Percentiles rank a stretch among this genome's conserved stretches.
These are phyloP conservation scores for Aphidius ervi DNA, from an alignment of 1,140 invertebrate species.

Conservation along the genomic window DNA sequence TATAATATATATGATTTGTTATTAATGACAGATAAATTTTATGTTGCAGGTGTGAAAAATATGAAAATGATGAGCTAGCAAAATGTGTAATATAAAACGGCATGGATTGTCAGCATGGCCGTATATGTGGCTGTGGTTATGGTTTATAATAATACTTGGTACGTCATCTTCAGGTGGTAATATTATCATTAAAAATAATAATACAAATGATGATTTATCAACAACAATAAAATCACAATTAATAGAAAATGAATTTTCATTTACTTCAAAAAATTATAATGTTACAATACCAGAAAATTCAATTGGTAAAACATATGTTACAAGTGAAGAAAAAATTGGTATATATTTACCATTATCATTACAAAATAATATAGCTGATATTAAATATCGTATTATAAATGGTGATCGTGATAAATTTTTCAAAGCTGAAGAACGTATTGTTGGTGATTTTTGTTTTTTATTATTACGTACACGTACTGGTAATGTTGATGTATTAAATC, in stretches of 20 bases:
- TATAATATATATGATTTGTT: slow-evolving; percentile 2
- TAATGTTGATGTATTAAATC: slow-evolving; percentile 80
- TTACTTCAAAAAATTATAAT: slow-evolving; percentile 78
- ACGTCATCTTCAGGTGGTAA: slow-evolving; percentile 34
- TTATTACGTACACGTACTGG: slow-evolving; percentile 80
- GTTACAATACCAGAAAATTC: slow-evolving; percentile 89
- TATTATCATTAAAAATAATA: slow-evolving; percentile 3
- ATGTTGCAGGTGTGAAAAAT: slow-evolving; percentile 24
- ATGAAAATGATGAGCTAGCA: slow-evolving; percentile 49
- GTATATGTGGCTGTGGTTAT: slow-evolving; percentile 49
- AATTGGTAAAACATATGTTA: slow-evolving; percentile 76
- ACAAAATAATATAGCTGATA: slow-evolving; percentile 55
- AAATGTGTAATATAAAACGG: slow-evolving; percentile 46
- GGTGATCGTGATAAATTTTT: slow-evolving; percentile 89
- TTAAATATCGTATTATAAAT: slow-evolving; percentile 77
- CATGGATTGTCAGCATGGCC: slow-evolving; percentile 43
- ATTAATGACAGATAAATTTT: not conserved
- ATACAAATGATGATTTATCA: slow-evolving; percentile 8
- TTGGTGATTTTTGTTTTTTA: slow-evolving; percentile 93
- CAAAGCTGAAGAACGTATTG: slow-evolving; percentile 79
- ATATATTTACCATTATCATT: slow-evolving; percentile 52
- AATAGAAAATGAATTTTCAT: slow-evolving; percentile 54
- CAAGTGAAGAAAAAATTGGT: slow-evolving; percentile 66
- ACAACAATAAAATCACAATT: slow-evolving; percentile 12
- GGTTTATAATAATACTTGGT: slow-evolving; percentile 35